phyloP scores from a whole-genome alignment of 2,888 invertebrate species.

The Watsonalla cultraria region DNA sequence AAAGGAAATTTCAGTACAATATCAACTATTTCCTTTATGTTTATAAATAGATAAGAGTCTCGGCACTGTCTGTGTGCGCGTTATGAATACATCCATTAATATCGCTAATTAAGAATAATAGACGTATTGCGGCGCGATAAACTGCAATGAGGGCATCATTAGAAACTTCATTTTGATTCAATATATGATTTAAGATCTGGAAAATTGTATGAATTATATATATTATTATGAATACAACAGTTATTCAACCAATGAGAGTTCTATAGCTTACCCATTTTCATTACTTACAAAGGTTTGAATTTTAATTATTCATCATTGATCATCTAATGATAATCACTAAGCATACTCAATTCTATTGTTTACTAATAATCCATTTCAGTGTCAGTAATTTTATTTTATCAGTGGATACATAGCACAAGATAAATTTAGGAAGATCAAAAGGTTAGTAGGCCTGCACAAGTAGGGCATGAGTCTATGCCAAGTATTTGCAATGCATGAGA shows the following conservation, averaged over 20 bases:
- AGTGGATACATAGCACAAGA: constrained; percentile 1
- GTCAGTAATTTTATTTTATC: neutral
- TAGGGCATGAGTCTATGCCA: constrained; percentile 20
- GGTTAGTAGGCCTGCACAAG: constrained; percentile 26
- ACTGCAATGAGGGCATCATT: neutral
- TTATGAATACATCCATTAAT: neutral
- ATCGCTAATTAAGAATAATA: neutral
- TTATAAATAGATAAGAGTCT: constrained; percentile 7
- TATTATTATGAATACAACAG: too few relatives aligned
- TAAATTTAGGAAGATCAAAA: constrained; percentile 28
- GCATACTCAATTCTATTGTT: too few relatives aligned
- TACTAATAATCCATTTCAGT: neutral
- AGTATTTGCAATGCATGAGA: constrained; percentile 8
- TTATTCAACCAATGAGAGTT: too few relatives aligned
- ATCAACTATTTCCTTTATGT: constrained; percentile 32
- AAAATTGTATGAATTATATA: too few relatives aligned
- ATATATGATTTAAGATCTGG: too few relatives aligned
- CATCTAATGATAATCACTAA: too few relatives aligned
- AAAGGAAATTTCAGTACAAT: constrained; percentile 15
- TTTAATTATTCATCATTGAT: too few relatives aligned
- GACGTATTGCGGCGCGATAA: neutral
- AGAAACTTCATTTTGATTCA: too few relatives aligned
- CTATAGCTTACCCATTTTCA: too few relatives aligned
- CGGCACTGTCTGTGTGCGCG: neutral
- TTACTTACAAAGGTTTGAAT: too few relatives aligned